A percentile compares a stretch with the other conserved stretches of the same genome.
Conservation (phyloP, 2,113 vertebrate species). For the Ciconia maguari region DNA sequence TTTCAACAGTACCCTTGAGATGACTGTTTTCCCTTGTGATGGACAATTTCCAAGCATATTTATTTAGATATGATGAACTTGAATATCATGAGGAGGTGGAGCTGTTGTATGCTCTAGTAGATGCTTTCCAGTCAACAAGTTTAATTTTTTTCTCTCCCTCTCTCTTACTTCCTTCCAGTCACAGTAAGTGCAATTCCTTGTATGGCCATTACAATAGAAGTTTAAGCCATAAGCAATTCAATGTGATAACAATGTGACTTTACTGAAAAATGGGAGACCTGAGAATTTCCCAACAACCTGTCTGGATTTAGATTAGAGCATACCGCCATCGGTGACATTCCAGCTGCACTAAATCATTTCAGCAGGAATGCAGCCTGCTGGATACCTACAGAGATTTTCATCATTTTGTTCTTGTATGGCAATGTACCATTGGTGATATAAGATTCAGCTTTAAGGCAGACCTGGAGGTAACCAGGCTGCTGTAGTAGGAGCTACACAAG, state of each 20-base stretch:
- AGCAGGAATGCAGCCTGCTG: background rate
- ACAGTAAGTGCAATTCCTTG: background rate
- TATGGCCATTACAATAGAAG: background rate
- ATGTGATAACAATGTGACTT: background rate
- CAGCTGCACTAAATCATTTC: background rate
- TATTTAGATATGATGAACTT: constrained; percentile 14
- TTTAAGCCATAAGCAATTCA: background rate
- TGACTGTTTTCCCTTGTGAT: constrained; percentile 2
- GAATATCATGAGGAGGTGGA: background rate
- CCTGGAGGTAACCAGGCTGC: background rate
- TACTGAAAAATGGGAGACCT: background rate
- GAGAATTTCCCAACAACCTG: background rate
- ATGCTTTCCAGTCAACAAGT: background rate
- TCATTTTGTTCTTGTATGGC: background rate
- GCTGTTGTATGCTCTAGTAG: background rate
- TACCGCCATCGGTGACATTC: background rate
- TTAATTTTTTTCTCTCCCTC: background rate
- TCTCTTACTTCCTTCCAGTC: background rate
- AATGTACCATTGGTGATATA: background rate
- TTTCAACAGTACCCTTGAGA: constrained; percentile 45
- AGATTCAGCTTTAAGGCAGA: background rate
- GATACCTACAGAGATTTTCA: background rate
- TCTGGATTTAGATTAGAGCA: background rate
- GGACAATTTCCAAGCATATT: constrained; percentile 25
- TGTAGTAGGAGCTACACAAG: background rate